Evolutionary conservation across 2,797 vertebrate genomes (phyloP).

Genomic region (Dermochelys coriacea): DNA sequence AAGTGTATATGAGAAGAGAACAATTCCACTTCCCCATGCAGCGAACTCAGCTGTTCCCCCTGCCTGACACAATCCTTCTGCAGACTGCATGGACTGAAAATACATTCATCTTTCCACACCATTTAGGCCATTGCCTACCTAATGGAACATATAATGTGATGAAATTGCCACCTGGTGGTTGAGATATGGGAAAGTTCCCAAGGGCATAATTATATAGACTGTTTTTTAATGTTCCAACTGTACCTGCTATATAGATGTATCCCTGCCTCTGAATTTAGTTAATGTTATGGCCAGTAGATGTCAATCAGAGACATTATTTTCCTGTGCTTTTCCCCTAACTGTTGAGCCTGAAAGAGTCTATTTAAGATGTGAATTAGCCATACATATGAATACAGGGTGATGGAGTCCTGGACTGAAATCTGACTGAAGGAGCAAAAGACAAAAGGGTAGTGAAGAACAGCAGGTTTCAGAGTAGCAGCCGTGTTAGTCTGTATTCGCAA

Average conservation of each 20-base stretch:
- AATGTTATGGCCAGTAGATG: slow-evolving; percentile 52
- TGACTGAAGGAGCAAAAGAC: neutral
- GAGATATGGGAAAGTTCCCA: slow-evolving; percentile 71
- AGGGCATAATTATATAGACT: slow-evolving; percentile 75
- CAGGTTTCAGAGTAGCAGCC: no score
- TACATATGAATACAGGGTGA: neutral
- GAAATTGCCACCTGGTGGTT: slow-evolving; percentile 83
- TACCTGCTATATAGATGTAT: slow-evolving; percentile 41
- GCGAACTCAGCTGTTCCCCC: slow-evolving; percentile 6
- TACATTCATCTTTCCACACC: slow-evolving; percentile 69
- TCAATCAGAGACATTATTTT: slow-evolving; percentile 62
- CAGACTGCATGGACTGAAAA: slow-evolving; percentile 48
- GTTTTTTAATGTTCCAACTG: slow-evolving; percentile 72
- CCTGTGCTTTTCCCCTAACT: slow-evolving; percentile 33
- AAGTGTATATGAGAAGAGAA: neutral
- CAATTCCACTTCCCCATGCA: neutral
- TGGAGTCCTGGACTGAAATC: neutral
- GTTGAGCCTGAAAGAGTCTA: neutral
- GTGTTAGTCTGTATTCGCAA: no score
- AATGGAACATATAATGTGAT: slow-evolving; percentile 85
- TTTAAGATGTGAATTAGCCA: slow-evolving; percentile 30
- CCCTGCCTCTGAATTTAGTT: slow-evolving; percentile 68
- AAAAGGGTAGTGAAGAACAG: neutral
- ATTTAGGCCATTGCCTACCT: slow-evolving; percentile 81
- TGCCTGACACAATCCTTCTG: neutral